phyloP scores from a whole-genome alignment of 2,797 vertebrate species.

The Danio albolineatus region DNA sequence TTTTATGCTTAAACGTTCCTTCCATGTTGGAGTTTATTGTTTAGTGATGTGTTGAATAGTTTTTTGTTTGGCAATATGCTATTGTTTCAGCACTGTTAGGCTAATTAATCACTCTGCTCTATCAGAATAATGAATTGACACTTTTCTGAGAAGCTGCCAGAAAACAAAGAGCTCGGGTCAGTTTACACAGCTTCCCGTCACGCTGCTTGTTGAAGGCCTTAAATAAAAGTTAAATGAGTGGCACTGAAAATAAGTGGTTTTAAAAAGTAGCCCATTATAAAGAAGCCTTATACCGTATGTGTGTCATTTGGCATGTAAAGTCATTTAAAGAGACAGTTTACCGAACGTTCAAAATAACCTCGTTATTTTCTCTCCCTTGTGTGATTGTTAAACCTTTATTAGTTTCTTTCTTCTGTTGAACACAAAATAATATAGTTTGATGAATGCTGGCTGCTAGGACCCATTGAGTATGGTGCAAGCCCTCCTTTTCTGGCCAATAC shows the following conservation, averaged over 20 bases:
- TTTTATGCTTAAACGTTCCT: conserved; percentile 26
- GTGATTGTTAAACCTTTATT: too few relatives aligned
- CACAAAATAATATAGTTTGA: too few relatives aligned
- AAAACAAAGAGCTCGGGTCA: conserved; percentile 8
- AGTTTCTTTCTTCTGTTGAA: too few relatives aligned
- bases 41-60: conserved; percentile 41
- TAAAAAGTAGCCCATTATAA: too few relatives aligned
- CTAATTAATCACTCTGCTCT: conserved; percentile 25
- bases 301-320: too few relatives aligned
- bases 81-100: conserved; percentile 26
- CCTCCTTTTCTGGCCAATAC: too few relatives aligned
- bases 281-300: too few relatives aligned
- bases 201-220: not conserved
- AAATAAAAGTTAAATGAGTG: conserved; percentile 15
- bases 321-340: not conserved
- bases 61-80: conserved; percentile 16
- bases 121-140: conserved; percentile 25
- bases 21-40: conserved; percentile 29
- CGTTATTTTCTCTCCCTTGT: too few relatives aligned
- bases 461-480: too few relatives aligned
- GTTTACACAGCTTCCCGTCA: not conserved
- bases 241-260: too few relatives aligned
- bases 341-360: too few relatives aligned
- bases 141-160: conserved; percentile 1
- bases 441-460: too few relatives aligned